A percentile compares a stretch with the other conserved stretches of the same genome.
phyloP scores from a whole-genome alignment of 2,888 invertebrate genomes.

The Deilephila elpenor region DNA sequence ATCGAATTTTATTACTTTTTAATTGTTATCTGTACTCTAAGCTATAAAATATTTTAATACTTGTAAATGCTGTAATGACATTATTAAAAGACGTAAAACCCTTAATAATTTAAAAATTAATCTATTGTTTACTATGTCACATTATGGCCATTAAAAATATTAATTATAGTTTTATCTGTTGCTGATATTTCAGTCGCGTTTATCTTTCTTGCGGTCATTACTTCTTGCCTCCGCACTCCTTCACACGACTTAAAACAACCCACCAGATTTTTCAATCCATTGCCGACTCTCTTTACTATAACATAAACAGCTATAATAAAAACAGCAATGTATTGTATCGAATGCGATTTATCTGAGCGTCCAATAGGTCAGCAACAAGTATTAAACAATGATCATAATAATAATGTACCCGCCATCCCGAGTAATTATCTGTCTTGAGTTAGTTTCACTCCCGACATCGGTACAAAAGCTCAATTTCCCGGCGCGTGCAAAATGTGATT shows the following conservation, averaged over 20 bases:
- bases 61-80: not conserved
- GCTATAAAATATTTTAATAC: constrained; percentile 3
- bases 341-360: constrained; percentile 48
- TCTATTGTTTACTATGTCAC: constrained; percentile 28
- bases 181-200: constrained; percentile 50
- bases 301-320: not conserved
- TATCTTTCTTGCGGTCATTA: constrained; percentile 64
- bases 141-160: constrained; percentile 44
- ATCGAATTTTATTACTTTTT: not conserved
- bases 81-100: not conserved
- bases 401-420: constrained; percentile 59
- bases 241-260: constrained; percentile 31
- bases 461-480: constrained; percentile 48
- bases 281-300: constrained; percentile 23
- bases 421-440: constrained; percentile 50
- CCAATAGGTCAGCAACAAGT: constrained; percentile 40
- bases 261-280: constrained; percentile 43
- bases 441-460: constrained; percentile 58
- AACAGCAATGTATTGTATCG: constrained; percentile 45
- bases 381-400: constrained; percentile 46
- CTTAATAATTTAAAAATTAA: constrained; percentile 28
- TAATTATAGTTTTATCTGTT: constrained; percentile 44
- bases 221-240: constrained; percentile 42
- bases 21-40: not conserved
- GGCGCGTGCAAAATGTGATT: constrained; percentile 60